These are phyloP conservation scores for Enteromius treurensis DNA, from an alignment of 2,797 vertebrate species.

Conservation along the genomic window DNA sequence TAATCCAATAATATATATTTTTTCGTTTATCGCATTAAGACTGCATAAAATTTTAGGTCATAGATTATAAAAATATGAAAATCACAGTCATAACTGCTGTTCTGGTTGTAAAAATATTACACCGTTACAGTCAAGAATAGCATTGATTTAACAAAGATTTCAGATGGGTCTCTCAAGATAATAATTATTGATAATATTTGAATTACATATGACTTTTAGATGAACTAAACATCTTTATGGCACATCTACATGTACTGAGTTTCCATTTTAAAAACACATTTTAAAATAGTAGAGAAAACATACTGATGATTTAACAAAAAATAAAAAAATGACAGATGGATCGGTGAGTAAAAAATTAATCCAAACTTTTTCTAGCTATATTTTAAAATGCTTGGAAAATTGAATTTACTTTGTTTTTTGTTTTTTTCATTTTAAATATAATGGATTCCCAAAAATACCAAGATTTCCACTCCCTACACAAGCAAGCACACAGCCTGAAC, in stretches of 20 bases:
- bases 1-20: background rate
- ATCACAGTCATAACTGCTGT: background rate
- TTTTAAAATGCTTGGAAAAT: background rate
- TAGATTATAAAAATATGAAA: background rate
- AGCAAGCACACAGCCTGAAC: constrained; percentile 32
- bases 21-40: background rate
- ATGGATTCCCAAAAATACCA: constrained; percentile 1
- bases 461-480: background rate
- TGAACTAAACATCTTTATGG: background rate
- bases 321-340: background rate
- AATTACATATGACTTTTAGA: background rate
- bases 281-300: background rate
- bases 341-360: background rate
- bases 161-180: background rate
- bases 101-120: background rate
- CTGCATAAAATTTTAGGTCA: too few species aligned
- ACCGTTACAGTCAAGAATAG: background rate
- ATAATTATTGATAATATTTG: background rate
- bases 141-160: background rate
- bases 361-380: background rate
- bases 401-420: constrained; percentile 8
- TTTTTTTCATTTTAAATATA: constrained; percentile 22
- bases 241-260: background rate
- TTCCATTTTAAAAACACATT: background rate
- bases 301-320: background rate